Evolutionary conservation across 1,140 invertebrate species (phyloP).

Genomic region (Drosophila eugracilis): DNA sequence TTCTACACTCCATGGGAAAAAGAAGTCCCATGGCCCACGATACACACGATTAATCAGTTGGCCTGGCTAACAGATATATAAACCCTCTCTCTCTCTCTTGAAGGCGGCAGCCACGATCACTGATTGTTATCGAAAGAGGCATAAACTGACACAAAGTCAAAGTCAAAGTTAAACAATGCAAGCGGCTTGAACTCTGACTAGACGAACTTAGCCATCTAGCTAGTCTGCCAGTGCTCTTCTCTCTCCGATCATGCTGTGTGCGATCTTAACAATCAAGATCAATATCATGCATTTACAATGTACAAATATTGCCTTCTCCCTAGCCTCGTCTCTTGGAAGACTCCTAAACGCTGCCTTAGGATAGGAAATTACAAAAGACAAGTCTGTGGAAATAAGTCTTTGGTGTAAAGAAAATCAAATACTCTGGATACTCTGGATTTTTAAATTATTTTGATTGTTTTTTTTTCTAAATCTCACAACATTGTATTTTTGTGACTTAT

Average conservation of each 20-base stretch:
- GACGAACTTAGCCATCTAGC: conserved; percentile 32
- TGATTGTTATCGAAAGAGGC: conserved; percentile 60
- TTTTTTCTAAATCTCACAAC: too few relatives aligned
- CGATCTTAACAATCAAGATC: conserved; percentile 81
- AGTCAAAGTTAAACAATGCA: conserved; percentile 81
- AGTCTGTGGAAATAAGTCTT: conserved; percentile 5
- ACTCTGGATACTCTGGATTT: conserved; percentile 30
- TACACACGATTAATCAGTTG: conserved; percentile 71
- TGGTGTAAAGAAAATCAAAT: conserved; percentile 28
- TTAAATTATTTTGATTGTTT: too few relatives aligned
- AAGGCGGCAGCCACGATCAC: conserved; percentile 62
- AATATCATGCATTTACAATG: conserved; percentile 77
- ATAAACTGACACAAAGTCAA: conserved; percentile 76
- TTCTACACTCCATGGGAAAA: conserved; percentile 55
- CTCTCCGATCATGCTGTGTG: conserved; percentile 67
- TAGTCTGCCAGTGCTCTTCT: conserved; percentile 18
- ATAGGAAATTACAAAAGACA: conserved; percentile 42
- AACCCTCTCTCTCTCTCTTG: conserved; percentile 9
- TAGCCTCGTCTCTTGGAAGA: conserved; percentile 18
- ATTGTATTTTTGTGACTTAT: too few relatives aligned
- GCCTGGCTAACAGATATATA: conserved; percentile 15
- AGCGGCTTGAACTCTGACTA: conserved; percentile 66
- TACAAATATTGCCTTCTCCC: conserved; percentile 71
- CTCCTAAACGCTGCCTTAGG: conserved; percentile 38
- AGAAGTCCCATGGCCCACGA: conserved; percentile 56